Conservation (phyloP, 2,888 invertebrate species). For the Lasiommata megera region DNA sequence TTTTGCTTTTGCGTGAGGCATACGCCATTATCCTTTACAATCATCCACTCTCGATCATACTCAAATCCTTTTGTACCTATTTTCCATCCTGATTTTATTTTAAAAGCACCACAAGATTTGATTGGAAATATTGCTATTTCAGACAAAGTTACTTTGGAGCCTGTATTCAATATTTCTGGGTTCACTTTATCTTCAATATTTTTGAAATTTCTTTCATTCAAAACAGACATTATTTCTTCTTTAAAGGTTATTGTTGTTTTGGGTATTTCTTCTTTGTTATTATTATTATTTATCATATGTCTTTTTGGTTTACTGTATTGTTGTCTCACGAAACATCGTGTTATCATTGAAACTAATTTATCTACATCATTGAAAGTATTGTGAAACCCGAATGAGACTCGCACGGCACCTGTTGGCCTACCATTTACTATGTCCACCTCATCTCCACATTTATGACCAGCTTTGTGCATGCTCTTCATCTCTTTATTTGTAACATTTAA, state of each 20-base stretch:
- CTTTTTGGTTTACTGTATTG: slow-evolving; percentile 56
- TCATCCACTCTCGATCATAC: slow-evolving; percentile 97
- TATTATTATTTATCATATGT: slow-evolving; percentile 33
- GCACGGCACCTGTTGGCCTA: slow-evolving; percentile 93
- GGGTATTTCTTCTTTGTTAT: slow-evolving; percentile 7
- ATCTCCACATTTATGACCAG: slow-evolving; percentile 96
- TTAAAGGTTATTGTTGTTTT: slow-evolving; percentile 6
- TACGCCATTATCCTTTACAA: slow-evolving; percentile 89
- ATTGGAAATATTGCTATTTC: slow-evolving; percentile 88
- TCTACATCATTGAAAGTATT: slow-evolving; percentile 88
- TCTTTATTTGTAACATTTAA: slow-evolving; percentile 85
- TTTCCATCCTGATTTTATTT: slow-evolving; percentile 85
- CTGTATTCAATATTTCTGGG: slow-evolving; percentile 27
- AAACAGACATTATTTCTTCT: slow-evolving; percentile 16
- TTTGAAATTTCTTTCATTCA: slow-evolving; percentile 21
- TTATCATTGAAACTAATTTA: slow-evolving; percentile 86
- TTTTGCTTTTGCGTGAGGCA: slow-evolving; percentile 94
- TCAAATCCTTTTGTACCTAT: slow-evolving; percentile 89
- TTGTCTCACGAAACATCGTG: slow-evolving; percentile 85
- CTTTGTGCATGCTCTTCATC: slow-evolving; percentile 88
- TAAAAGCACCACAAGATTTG: slow-evolving; percentile 93
- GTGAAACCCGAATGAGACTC: slow-evolving; percentile 96
- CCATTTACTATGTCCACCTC: slow-evolving; percentile 92
- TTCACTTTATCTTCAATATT: no score
- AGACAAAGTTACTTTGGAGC: slow-evolving; percentile 46